Percentiles rank a stretch among this genome's conserved stretches.
Evolutionary conservation across 2,797 vertebrate species (phyloP).

Genomic region (Pantherophis alleghaniensis): DNA sequence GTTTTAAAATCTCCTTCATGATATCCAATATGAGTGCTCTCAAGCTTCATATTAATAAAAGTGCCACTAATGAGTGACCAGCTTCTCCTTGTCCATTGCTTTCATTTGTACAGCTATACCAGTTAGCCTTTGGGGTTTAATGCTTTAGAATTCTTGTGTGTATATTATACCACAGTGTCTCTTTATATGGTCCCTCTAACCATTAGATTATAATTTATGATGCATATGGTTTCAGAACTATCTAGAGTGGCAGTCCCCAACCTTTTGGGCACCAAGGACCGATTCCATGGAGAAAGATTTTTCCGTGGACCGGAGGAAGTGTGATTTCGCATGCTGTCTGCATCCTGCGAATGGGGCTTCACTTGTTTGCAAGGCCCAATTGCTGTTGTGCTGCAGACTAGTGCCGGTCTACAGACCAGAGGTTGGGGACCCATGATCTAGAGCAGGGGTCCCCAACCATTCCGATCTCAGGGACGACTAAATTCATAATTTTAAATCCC

Average conservation of each 20-base stretch:
- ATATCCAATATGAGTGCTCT: not conserved
- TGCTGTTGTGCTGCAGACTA: no score
- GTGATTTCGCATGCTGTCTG: no score
- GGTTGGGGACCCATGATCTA: not conserved
- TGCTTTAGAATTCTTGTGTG: not conserved
- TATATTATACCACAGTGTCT: not conserved
- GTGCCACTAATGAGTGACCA: not conserved
- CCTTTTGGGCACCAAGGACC: no score
- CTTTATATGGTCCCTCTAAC: not conserved
- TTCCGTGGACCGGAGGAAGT: accelerated
- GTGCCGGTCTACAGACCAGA: no score
- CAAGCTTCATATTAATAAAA: not conserved
- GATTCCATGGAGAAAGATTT: no score
- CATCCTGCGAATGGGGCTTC: no score
- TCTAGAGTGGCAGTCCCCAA: no score
- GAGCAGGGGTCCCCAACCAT: not conserved
- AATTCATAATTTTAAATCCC: no score
- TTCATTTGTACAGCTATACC: not conserved
- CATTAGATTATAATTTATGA: not conserved
- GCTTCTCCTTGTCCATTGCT: not conserved
- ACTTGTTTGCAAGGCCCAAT: no score
- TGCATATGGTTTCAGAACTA: not conserved
- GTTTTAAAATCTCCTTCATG: not conserved
- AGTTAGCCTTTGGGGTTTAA: not conserved
- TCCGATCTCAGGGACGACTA: no score